Evolutionary conservation across 1,140 invertebrate species (phyloP), one percentile per base, ranked within the genome.

Genomic region (Medauroidea extradentata): DNA sequence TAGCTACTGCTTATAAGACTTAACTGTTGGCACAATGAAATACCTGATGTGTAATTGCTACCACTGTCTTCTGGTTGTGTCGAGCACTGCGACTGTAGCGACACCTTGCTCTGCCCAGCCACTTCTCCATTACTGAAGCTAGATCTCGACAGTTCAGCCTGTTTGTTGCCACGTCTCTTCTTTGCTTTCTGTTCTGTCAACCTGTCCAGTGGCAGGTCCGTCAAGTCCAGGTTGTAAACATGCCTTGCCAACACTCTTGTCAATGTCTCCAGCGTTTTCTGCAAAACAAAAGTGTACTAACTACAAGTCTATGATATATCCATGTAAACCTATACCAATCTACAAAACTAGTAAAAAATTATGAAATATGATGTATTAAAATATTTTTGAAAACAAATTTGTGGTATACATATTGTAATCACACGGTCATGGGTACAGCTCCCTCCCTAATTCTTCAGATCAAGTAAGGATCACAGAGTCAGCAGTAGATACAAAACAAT

Each of bases 201-300:
- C 60, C 92, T 78, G 68, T 95, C 91, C 49, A 96, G 71, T 1
- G 93, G 93, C 39, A 96, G 75, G 76, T 97, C 93, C 52, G 88
- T 88, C 42, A 98, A 75, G 78, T 98, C 94, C 59, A 98, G 79
- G 62, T 89, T 88, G 69, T 98, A 98, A 21, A 98, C 93, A 69
- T 96, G 93, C 27, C 91, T 83, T 0, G 94, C 94, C 34, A 98
- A 78, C 21, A 98, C 93, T 64, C 93, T 80, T 0, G 94, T 98
- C 61, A 98, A 73, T 0, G 94, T 97, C 69, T 97, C 94, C 83
- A 98, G 87, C 18, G 95, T 98, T 91, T 97, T 98, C 87, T 95
- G 68, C 53, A 69, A 73, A 65, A 19, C 67, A 57, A 8, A 1
- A 1, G 23, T 9, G 1, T 1, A 9, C n/a, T n/a, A n/a, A n/a